Evolutionary conservation across 35 echinoderm and acorn worm species (phyloP).

Genomic region (Apostichopus parvimensis): DNA sequence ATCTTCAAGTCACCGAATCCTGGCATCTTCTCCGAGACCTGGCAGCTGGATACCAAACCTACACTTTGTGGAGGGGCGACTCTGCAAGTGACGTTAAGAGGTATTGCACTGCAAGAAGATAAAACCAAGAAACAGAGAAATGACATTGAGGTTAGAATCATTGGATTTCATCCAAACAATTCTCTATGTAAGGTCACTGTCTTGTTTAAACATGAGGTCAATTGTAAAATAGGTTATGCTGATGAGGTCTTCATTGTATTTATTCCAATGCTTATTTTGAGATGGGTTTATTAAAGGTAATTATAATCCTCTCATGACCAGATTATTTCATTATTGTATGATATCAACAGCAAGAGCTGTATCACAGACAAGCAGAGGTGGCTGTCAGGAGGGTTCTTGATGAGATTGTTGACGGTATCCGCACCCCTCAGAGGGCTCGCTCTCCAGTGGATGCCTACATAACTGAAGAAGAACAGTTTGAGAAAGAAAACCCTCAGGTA

Average conservation of each 20-base stretch:
- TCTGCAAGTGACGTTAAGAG: constrained; percentile 83
- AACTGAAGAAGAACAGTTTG: constrained; percentile 90
- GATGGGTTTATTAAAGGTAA: too few species aligned
- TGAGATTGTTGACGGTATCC: constrained; percentile 86
- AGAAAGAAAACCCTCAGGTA: constrained; percentile 90
- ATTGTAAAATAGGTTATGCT: too few species aligned
- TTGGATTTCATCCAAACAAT: background rate
- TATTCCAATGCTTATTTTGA: too few species aligned
- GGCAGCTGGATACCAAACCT: constrained; percentile 94
- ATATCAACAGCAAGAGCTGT: constrained; percentile 72
- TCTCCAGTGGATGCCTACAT: constrained; percentile 98
- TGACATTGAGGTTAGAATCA: constrained; percentile 79
- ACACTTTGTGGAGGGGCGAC: constrained; percentile 77
- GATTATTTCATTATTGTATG: too few species aligned
- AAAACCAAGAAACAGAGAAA: constrained; percentile 86
- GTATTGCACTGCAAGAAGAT: constrained; percentile 93
- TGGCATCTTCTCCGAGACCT: constrained; percentile 98
- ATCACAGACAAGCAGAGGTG: constrained; percentile 83
- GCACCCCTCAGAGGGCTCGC: constrained; percentile 76
- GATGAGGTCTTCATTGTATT: too few species aligned
- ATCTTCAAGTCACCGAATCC: constrained; percentile 99
- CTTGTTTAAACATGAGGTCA: too few species aligned
- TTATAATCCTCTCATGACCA: too few species aligned
- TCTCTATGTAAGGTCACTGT: too few species aligned
- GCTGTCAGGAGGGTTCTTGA: constrained; percentile 71